phyloP scores from a whole-genome alignment of 2,888 invertebrate species.

The Emmelina monodactyla region DNA sequence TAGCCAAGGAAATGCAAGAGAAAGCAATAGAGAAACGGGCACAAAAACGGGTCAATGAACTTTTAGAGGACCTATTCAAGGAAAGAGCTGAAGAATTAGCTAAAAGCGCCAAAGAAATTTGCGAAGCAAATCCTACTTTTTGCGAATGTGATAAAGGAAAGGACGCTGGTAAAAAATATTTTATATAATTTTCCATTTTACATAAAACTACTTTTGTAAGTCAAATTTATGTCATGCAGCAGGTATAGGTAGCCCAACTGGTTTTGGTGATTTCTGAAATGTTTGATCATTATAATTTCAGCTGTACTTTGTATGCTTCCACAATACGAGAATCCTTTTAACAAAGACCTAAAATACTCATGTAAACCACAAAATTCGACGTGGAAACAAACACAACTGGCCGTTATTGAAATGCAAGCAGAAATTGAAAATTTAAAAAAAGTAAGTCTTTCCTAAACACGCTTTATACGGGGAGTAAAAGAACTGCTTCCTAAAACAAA shows the following conservation, averaged over 20 bases:
- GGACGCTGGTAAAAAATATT: constrained; percentile 14
- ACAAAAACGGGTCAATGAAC: constrained; percentile 31
- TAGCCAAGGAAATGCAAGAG: constrained; percentile 28
- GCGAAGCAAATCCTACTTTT: constrained; percentile 28
- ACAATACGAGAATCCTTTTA: too few species aligned
- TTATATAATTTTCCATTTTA: too few species aligned
- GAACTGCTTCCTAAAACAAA: too few species aligned
- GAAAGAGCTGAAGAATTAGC: constrained; percentile 32
- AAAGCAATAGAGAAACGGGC: constrained; percentile 35
- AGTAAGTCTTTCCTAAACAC: constrained; percentile 19
- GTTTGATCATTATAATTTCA: too few species aligned
- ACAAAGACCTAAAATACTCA: too few species aligned
- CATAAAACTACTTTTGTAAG: too few species aligned
- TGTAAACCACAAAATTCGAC: too few species aligned
- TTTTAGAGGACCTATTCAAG: constrained; percentile 40
- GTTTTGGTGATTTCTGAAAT: too few species aligned
- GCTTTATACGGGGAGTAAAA: too few species aligned
- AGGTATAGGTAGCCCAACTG: too few species aligned
- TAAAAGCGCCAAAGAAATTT: constrained; percentile 28
- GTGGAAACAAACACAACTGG: constrained; percentile 29
- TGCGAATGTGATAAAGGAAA: constrained; percentile 30
- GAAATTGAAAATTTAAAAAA: constrained; percentile 40
- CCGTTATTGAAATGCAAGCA: constrained; percentile 29
- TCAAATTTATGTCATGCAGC: too few species aligned
- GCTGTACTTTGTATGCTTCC: too few species aligned